Conservation (phyloP, 2,888 invertebrate species). For the Rhaphigaster nebulosa region DNA sequence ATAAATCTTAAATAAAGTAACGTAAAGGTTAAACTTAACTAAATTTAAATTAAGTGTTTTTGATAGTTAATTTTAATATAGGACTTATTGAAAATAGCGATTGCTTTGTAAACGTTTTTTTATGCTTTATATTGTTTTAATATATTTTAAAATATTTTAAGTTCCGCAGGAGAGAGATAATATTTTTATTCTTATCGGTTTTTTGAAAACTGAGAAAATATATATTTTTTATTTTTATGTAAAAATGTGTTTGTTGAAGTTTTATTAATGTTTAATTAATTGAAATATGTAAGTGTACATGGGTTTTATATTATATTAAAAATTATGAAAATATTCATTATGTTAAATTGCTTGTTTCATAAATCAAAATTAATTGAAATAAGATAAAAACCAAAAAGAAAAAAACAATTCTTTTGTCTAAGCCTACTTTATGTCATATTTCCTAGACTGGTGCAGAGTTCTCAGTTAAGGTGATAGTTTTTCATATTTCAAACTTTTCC, state of each 20-base stretch:
- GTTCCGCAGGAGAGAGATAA: not conserved
- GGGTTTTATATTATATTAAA: not conserved
- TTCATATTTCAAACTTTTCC: too few relatives aligned
- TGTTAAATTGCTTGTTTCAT: not conserved
- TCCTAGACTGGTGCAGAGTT: not conserved
- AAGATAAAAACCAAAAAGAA: not conserved
- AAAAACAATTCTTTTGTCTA: not conserved
- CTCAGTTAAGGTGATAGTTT: not conserved
- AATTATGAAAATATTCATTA: not conserved
- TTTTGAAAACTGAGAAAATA: not conserved
- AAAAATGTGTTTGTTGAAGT: not conserved
- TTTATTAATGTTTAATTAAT: not conserved
- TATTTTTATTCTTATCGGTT: not conserved
- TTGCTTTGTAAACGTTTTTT: not conserved
- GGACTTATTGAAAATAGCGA: not conserved
- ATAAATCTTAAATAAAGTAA: too few relatives aligned
- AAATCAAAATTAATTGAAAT: not conserved
- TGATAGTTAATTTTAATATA: not conserved
- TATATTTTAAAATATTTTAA: not conserved
- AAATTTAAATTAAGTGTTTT: not conserved
- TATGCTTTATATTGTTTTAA: not conserved
- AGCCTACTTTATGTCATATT: not conserved
- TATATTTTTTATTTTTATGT: not conserved
- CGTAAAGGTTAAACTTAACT: too few relatives aligned
- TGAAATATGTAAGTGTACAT: not conserved